Conservation (phyloP, 2,888 invertebrate genomes). For the Fabriciana adippe region DNA sequence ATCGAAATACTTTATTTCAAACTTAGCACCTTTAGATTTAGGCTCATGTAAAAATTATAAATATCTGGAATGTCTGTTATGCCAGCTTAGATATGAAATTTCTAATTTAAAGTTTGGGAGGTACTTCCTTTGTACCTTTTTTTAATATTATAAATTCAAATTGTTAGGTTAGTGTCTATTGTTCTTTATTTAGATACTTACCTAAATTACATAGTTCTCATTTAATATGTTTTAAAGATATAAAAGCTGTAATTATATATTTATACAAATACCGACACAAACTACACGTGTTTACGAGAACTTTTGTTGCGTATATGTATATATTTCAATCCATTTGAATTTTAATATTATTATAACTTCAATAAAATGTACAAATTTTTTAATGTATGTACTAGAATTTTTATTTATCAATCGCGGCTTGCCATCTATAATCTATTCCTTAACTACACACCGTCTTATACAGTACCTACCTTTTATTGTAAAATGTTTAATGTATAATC, state of each 20-base stretch:
- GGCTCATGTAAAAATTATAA: background rate
- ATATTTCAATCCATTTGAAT: conserved; percentile 7
- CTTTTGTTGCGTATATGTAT: conserved; percentile 6
- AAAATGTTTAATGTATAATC: no score
- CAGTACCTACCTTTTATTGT: no score
- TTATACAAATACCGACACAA: conserved; percentile 1
- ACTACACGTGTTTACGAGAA: conserved; percentile 1
- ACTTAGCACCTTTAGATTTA: conserved; percentile 2
- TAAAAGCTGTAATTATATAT: conserved; percentile 5
- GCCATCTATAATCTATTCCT: conserved; percentile 2
- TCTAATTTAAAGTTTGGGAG: background rate
- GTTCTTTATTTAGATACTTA: no score
- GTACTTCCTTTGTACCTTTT: background rate
- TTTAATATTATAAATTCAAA: background rate
- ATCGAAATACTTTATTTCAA: background rate
- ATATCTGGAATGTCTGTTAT: background rate
- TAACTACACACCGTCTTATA: no score
- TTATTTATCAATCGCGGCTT: conserved; percentile 17
- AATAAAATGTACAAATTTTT: conserved; percentile 64
- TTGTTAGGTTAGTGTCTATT: background rate
- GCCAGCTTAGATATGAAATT: background rate
- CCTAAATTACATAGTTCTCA: background rate
- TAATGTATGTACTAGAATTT: conserved; percentile 48
- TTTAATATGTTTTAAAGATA: background rate
- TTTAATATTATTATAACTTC: conserved; percentile 13